A percentile compares a stretch with the other conserved stretches of the same genome.
These are phyloP conservation scores for Ips nitidus DNA, from an alignment of 1,140 invertebrate species.

Conservation along the genomic window DNA sequence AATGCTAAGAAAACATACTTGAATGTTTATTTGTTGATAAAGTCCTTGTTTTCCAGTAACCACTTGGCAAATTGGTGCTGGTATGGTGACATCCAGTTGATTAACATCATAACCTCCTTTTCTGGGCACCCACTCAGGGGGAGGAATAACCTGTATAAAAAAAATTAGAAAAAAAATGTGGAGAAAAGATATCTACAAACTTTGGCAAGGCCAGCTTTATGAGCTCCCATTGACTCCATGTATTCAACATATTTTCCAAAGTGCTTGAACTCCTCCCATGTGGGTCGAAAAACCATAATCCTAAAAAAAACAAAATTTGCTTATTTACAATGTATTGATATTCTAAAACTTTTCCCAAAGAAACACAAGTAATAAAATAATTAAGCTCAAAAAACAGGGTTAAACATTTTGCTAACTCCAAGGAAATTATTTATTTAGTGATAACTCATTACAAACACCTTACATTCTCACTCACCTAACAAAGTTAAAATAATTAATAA, in stretches of 20 bases:
- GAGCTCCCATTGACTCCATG: conserved; percentile 91
- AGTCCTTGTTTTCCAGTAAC: conserved; percentile 90
- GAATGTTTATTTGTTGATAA: conserved; percentile 95
- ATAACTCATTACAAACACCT: too few species aligned
- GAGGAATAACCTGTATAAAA: conserved; percentile 77
- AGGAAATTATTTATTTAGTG: too few species aligned
- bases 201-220: conserved; percentile 92
- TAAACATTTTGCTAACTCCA: too few species aligned
- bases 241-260: conserved; percentile 87
- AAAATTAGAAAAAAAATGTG: conserved; percentile 9
- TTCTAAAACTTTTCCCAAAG: conserved; percentile 14
- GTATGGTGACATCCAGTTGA: conserved; percentile 79
- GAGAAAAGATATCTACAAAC: conserved; percentile 53
- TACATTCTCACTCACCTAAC: too few species aligned
- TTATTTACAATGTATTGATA: background rate
- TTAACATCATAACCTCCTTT: conserved; percentile 82
- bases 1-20: conserved; percentile 48
- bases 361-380: conserved; percentile 24
- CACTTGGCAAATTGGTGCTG: conserved; percentile 88
- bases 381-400: conserved; percentile 18
- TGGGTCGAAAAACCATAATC: conserved; percentile 92
- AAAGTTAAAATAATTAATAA: too few species aligned
- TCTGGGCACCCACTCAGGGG: conserved; percentile 87
- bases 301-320: conserved; percentile 49
- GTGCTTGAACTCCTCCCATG: conserved; percentile 93